Base-by-base conservation (phyloP, 1,140 invertebrate species). In the Eciton burchellii region DNA sequence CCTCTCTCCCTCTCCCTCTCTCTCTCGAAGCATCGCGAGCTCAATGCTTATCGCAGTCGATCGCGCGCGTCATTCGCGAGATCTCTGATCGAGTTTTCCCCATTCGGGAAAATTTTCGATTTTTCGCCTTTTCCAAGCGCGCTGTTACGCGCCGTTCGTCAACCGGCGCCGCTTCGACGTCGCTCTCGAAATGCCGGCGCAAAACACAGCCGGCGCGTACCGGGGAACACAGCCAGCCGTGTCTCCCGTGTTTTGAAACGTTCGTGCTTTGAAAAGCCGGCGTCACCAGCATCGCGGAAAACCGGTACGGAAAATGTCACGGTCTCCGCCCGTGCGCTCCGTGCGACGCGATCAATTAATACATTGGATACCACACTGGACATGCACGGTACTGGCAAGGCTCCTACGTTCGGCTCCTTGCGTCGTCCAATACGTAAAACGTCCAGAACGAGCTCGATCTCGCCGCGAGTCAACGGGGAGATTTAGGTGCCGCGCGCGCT, bases 291-390 rank as follows among this genome's bases (percentile, higher is more conserved):
- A 54, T 72, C 66, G 81, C 83, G 87, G 81, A 89, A 91, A 92
- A 90, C 87, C 85, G 87, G 85, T 89, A 86, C 83, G 86, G 90
- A 91, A 91, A 92, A 91, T 88, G 88, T 87, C 87, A 89, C 76
- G 89, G 86, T 82, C 71, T 87, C 45, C 41, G 35, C 47, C 52
- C 6, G 35, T 6, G 2, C 35, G 35, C 52, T 29, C 29, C 35
- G 16, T 19, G 43, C n/a, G 11, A 24, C 54, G 70, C 9, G 60
- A 74, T 47, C 19, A 63, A n/a, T 21, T 35, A 35, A 35, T 35
- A n/a, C n/a, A 35, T 35, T 35, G 35, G 35, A 2, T n/a, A n/a
- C n/a, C n/a, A n/a, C n/a, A n/a, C 35, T 35, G 35, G 35, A 35
- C 35, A 35, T 35, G 2, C 35, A 2, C 35, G 35, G 35, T 35